A percentile compares a stretch with the other conserved stretches of the same genome.
These are phyloP conservation scores for Echinarachnius parma DNA, from an alignment of 53 echinoderm and acorn worm genomes.

Conservation along the genomic window DNA sequence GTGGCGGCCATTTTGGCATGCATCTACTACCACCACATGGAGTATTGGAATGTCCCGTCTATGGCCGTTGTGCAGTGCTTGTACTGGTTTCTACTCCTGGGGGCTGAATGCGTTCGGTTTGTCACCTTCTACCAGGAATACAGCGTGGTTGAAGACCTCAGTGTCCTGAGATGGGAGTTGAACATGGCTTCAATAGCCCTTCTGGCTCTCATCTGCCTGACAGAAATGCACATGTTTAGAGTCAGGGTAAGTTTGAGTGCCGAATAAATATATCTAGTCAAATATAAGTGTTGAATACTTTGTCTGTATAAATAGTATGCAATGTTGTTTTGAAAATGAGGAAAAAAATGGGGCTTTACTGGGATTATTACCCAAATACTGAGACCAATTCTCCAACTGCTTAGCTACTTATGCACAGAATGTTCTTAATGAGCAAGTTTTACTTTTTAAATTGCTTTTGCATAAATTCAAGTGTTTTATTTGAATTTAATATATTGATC, in stretches of 20 bases:
- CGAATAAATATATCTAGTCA: too few species aligned
- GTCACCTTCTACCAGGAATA: conserved; percentile 22
- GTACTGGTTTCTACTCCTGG: conserved; percentile 64
- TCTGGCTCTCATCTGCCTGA: conserved; percentile 32
- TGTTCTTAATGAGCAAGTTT: too few species aligned
- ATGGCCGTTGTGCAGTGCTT: conserved; percentile 52
- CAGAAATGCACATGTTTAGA: conserved; percentile 45
- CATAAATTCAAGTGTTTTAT: too few species aligned
- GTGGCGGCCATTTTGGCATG: conserved; percentile 51
- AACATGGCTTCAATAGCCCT: conserved; percentile 44
- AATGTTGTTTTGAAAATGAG: too few species aligned
- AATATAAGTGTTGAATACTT: too few species aligned
- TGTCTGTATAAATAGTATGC: too few species aligned
- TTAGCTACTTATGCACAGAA: too few species aligned
- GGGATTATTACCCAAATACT: too few species aligned
- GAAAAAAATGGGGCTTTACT: too few species aligned
- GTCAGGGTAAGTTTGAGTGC: conserved; percentile 48
- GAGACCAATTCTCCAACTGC: too few species aligned
- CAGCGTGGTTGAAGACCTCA: conserved; percentile 4
- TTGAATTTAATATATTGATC: too few species aligned
- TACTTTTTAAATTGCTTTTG: too few species aligned
- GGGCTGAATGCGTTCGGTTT: conserved; percentile 22
- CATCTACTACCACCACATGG: conserved; percentile 77
- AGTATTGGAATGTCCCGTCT: conserved; percentile 63
- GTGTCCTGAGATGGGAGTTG: conserved; percentile 32